Conservation (phyloP, 2,888 invertebrate genomes). For the Mesoligia furuncula region DNA sequence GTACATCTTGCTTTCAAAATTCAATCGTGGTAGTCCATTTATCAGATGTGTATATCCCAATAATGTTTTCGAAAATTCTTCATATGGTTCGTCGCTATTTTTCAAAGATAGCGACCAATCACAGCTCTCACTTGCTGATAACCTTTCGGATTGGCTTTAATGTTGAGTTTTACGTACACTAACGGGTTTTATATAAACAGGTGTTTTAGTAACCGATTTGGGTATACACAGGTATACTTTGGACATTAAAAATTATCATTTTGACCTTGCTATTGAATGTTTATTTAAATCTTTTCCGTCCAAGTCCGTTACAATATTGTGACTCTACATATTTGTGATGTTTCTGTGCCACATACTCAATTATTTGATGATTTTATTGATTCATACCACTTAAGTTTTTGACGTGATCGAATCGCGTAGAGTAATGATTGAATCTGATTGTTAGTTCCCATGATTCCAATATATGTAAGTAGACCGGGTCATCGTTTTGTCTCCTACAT, state of each 20-base stretch:
- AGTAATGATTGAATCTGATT: slow-evolving; percentile 58
- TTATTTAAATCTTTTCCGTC: slow-evolving; percentile 7
- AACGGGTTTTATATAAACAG: slow-evolving; percentile 27
- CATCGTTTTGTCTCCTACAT: slow-evolving; percentile 14
- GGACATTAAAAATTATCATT: slow-evolving; percentile 12
- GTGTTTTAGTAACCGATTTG: slow-evolving; percentile 15
- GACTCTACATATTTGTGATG: slow-evolving; percentile 14
- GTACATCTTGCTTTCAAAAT: slow-evolving; percentile 1
- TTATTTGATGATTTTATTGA: slow-evolving; percentile 58
- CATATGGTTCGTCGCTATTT: background rate
- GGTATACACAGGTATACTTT: background rate
- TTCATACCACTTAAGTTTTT: slow-evolving; percentile 57
- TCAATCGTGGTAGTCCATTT: background rate
- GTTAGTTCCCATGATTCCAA: slow-evolving; percentile 39
- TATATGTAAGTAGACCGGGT: slow-evolving; percentile 42
- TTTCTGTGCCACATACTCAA: slow-evolving; percentile 52
- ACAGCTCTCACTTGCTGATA: slow-evolving; percentile 26
- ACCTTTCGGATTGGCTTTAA: slow-evolving; percentile 34
- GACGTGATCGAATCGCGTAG: slow-evolving; percentile 59
- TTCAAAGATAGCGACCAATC: slow-evolving; percentile 17
- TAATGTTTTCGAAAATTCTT: background rate
- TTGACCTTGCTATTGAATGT: background rate
- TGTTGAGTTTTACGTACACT: slow-evolving; percentile 30
- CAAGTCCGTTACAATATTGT: slow-evolving; percentile 8
- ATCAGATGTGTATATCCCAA: slow-evolving; percentile 11